Base-by-base conservation (phyloP, 2,888 invertebrate genomes). In the Meta bourneti region DNA sequence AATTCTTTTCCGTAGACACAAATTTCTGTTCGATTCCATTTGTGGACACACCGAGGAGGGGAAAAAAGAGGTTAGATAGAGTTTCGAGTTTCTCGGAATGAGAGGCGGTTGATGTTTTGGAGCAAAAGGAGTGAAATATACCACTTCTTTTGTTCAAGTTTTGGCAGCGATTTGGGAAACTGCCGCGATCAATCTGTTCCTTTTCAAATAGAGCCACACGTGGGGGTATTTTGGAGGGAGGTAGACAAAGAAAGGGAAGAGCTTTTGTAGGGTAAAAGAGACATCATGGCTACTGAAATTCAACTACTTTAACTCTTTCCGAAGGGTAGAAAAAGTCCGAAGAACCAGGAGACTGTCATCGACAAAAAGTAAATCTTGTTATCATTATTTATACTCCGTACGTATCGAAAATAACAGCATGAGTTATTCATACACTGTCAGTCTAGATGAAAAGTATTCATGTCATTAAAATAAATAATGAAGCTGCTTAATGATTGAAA, bases 91-190 rank as follows among this genome's bases (percentile, higher is more conserved):
- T 34, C 34, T 34, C 61, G 16, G 51, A 49, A 20, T 8, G 20
- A 74, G 48, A 8, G 74, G 51, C 34, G 34, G 7, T 54, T 77
- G 34, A 48, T n/a, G 77, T 49, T 49, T 16, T 49, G 48, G 51
- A 19, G 48, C 49, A 71, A 69, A 71, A 70, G 51, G 79, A 52
- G 79, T 87, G 79, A 87, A 87, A 87, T 87, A 87, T 79, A 34
- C 72, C 87, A 16, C 11, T 20, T 19, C 79, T 87, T 61, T 87
- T 87, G 87, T 79, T 79, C 78, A 19, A 54, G 71, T 51, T 71
- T 71, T 34, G 78, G 70, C 70, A 78, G 69, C 71, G 86, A 86
- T 86, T 52, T 71, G 78, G 19, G 79, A n/a, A 87, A 87, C 70
- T 71, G 78, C 19, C 0, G 54, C 54, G 20, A 79, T 79, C 54